Evolutionary conservation across 2,888 invertebrate species (phyloP).

Genomic region (Tineola bisselliella): DNA sequence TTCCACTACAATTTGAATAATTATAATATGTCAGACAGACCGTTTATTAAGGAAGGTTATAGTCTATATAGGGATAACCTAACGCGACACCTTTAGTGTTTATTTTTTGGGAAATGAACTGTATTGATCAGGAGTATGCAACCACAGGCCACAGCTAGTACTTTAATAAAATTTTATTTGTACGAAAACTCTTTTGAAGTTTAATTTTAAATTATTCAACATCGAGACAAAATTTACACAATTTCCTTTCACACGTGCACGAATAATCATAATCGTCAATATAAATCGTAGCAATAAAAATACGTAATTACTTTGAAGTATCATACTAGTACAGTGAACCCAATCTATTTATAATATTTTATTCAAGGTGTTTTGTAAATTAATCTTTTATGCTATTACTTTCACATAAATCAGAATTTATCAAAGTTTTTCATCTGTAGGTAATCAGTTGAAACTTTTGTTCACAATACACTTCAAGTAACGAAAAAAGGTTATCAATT

Average conservation of each 20-base stretch:
- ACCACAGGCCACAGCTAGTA: no score
- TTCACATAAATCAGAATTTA: not conserved
- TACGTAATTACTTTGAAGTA: not conserved
- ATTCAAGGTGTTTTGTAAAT: not conserved
- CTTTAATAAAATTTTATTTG: not conserved
- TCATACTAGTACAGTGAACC: not conserved
- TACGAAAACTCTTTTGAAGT: not conserved
- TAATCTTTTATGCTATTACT: not conserved
- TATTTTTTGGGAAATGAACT: no score
- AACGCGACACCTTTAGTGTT: no score
- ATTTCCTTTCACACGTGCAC: constrained; percentile 4
- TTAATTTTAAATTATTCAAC: not conserved
- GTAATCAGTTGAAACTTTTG: not conserved
- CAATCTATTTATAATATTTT: not conserved
- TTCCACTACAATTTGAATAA: no score
- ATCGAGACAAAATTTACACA: not conserved
- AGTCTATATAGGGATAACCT: no score
- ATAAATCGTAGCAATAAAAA: not conserved
- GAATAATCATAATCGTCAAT: not conserved
- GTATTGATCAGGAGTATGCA: no score
- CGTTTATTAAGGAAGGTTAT: no score
- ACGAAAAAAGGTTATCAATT: no score
- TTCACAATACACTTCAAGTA: no score
- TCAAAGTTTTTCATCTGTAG: not conserved
- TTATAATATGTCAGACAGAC: no score